Percentiles rank a stretch among this genome's conserved stretches.
phyloP scores from a whole-genome alignment of 2,113 vertebrate species.

The Bufo gargarizans region DNA sequence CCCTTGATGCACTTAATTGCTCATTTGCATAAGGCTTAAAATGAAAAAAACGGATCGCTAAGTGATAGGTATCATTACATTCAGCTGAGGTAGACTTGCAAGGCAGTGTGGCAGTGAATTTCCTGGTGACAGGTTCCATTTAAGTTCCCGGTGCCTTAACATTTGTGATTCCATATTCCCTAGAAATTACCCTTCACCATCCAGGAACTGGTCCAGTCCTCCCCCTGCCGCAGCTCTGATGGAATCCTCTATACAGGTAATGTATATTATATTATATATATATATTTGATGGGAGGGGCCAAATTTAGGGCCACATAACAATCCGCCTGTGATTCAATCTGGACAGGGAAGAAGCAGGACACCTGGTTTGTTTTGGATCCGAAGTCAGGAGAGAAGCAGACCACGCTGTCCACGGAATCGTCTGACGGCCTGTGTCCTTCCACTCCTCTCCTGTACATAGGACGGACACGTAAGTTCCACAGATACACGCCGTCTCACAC shows the following conservation, averaged over 20 bases:
- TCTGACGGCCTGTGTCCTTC: slow-evolving; percentile 85
- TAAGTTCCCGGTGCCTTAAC: not conserved
- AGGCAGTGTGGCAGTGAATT: too few species aligned
- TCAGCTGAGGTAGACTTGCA: too few species aligned
- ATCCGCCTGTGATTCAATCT: not conserved
- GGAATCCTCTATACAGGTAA: slow-evolving; percentile 93
- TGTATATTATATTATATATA: too few species aligned
- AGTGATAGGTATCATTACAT: too few species aligned
- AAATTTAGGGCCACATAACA: too few species aligned
- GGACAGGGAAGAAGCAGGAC: slow-evolving; percentile 94
- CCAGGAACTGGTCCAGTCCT: slow-evolving; percentile 93
- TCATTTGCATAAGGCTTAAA: too few species aligned
- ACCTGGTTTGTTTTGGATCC: slow-evolving; percentile 94
- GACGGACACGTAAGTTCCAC: slow-evolving; percentile 83
- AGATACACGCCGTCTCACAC: not conserved
- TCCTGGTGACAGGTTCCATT: too few species aligned
- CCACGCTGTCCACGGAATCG: slow-evolving; percentile 83
- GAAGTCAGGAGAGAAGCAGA: slow-evolving; percentile 92
- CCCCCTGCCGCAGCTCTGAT: slow-evolving; percentile 93
- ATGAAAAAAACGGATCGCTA: too few species aligned
- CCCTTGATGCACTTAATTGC: too few species aligned
- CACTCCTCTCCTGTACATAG: slow-evolving; percentile 88
- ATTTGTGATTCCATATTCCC: slow-evolving; percentile 42
- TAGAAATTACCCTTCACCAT: slow-evolving; percentile 98
- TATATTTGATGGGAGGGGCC: not conserved